A percentile compares a stretch with the other conserved stretches of the same genome.
These are phyloP conservation scores for Paelopatides confundens DNA, from an alignment of 53 echinoderm and acorn worm genomes.

Conservation along the genomic window DNA sequence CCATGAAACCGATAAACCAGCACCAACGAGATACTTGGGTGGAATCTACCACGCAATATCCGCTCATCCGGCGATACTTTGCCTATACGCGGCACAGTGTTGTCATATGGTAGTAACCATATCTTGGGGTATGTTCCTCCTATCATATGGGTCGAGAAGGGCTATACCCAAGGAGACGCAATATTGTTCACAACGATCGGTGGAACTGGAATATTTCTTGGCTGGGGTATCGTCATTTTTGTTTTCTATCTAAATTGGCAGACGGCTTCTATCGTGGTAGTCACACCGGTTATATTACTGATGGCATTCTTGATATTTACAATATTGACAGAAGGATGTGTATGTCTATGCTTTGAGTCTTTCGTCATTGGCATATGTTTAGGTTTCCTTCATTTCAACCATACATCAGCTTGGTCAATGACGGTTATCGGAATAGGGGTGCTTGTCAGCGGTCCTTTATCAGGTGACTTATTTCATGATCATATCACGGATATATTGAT, in stretches of 20 bases:
- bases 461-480: background rate
- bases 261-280: background rate
- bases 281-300: background rate
- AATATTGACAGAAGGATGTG: background rate
- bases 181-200: background rate
- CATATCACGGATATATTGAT: no score
- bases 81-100: background rate
- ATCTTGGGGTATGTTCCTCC: background rate
- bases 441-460: background rate
- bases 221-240: background rate
- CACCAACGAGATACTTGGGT: background rate
- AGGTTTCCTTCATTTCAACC: background rate
- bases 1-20: background rate
- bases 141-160: slow-evolving; percentile 18
- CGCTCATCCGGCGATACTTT: background rate
- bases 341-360: background rate
- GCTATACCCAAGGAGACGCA: background rate
- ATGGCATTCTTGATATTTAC: background rate
- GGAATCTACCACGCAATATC: background rate
- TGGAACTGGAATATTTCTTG: background rate
- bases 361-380: background rate
- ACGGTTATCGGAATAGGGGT: background rate
- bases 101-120: background rate
- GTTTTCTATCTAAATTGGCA: background rate
- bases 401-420: background rate